phyloP scores from a whole-genome alignment of 2,888 invertebrate species.

The Erebia epiphron region DNA sequence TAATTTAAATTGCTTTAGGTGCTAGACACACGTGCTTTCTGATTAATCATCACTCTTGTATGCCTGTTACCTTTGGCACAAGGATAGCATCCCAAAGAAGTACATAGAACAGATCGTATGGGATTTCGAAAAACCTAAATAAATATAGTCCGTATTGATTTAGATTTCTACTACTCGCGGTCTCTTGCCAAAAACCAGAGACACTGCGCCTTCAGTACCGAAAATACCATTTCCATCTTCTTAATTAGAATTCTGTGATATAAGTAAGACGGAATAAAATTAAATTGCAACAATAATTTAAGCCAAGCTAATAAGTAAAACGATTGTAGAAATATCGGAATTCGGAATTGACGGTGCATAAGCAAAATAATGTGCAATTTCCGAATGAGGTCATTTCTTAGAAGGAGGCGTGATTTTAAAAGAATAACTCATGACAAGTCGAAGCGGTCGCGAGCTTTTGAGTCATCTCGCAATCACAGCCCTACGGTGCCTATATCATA shows the following conservation, averaged over 20 bases:
- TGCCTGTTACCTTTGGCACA: too few relatives aligned
- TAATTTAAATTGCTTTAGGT: too few relatives aligned
- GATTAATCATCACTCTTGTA: too few relatives aligned
- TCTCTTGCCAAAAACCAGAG: too few relatives aligned
- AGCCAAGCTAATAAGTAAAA: background rate
- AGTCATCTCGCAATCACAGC: conserved; percentile 44
- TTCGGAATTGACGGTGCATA: conserved; percentile 9
- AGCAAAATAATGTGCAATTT: conserved; percentile 33
- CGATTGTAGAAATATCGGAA: background rate
- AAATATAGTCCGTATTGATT: too few relatives aligned
- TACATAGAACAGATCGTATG: too few relatives aligned
- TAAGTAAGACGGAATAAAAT: background rate
- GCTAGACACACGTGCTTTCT: too few relatives aligned
- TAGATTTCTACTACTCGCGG: too few relatives aligned
- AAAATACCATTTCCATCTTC: background rate
- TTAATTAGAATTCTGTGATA: background rate
- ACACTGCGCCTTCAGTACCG: too few relatives aligned
- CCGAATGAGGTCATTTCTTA: conserved; percentile 57
- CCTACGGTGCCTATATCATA: conserved; percentile 15
- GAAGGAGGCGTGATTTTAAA: conserved; percentile 49
- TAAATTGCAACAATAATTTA: background rate
- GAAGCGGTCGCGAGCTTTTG: conserved; percentile 39
- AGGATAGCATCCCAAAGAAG: too few relatives aligned
- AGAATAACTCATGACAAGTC: conserved; percentile 36
- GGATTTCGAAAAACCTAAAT: too few relatives aligned